A percentile compares a stretch with the other conserved stretches of the same genome.
Conservation (phyloP, 2,113 vertebrate genomes). For the Caloenas nicobarica region DNA sequence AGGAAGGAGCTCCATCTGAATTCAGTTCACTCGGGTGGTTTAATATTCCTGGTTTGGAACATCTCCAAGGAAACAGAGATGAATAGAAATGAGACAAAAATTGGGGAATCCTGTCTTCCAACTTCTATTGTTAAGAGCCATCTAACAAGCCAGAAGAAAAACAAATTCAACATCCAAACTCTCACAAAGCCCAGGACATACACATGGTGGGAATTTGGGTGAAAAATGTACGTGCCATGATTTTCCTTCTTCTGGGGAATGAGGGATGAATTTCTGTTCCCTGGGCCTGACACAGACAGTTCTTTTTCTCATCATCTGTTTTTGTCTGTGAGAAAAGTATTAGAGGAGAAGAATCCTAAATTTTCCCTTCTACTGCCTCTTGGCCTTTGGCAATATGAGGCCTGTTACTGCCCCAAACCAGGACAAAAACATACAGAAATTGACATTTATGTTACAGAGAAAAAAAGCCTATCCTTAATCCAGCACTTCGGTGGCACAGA, state of each 20-base stretch:
- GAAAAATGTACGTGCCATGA: background rate
- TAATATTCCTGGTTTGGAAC: slow-evolving; percentile 43
- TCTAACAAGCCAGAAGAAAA: background rate
- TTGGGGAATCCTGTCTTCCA: background rate
- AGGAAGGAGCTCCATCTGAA: slow-evolving; percentile 55
- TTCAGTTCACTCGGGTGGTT: slow-evolving; percentile 20
- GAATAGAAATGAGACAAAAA: slow-evolving; percentile 10
- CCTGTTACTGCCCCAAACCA: background rate
- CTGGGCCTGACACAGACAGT: background rate
- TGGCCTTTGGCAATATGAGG: background rate
- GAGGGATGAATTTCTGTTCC: background rate
- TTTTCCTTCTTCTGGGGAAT: background rate
- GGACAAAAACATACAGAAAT: background rate
- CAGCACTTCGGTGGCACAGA: background rate
- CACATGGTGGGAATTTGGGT: background rate
- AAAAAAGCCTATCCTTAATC: background rate
- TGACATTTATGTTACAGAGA: background rate
- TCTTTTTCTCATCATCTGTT: background rate
- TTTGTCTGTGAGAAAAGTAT: background rate
- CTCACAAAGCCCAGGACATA: background rate
- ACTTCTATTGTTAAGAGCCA: background rate
- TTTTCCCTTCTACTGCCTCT: background rate
- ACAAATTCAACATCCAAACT: background rate
- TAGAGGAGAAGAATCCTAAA: background rate
- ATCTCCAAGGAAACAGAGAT: slow-evolving; percentile 44